Evolutionary conservation across 2,797 vertebrate species (phyloP), one percentile per base, ranked within the genome.

Genomic region (Leptatherina wallacei): DNA sequence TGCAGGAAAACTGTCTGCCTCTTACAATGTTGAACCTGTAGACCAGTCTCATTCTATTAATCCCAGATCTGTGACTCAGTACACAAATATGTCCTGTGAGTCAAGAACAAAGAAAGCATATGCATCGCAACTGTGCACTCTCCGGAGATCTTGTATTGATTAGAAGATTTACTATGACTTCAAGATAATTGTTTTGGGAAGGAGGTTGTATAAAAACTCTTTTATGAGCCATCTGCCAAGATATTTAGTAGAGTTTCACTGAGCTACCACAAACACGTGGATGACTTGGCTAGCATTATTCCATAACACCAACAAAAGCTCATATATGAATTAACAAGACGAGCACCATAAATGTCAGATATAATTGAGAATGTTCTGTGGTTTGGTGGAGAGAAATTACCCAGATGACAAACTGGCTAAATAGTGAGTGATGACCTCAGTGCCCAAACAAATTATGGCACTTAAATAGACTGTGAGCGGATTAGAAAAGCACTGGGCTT

Each of bases 121-220:
- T 90, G 91, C 88, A 84, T 44, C 72, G 85, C 91, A 93, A 92
- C 88, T 90, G 88, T 92, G 88, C 83, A 83, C 81, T 81, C 81
- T 78, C 67, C 78, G 73, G 80, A 81, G 80, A 74, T 72, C 88
- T 91, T 90, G 87, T 79, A 90, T 91, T 90, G 85, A 91, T 92
- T 91, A 90, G 63, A 87, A 78, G 75, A 90, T 87, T 85, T 85
- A 88, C 80, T 83, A 79, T 77, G 81, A 81, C 82, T 88, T 69
- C 47, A 75, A 80, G 81, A 88, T 89, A 91, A 91, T 85, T 42
- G 59, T 89, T 91, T 85, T 74, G 77, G 77, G 80, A 86, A 86
- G 63, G 64, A 81, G 77, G 75, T 85, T 77, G 75, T 67, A 79
- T n/a, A 78, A 90, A 85, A 84, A 77, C 27, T 14, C 29, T 77